Percentiles rank a stretch among this genome's conserved stretches.
Evolutionary conservation across 2,113 vertebrate species (phyloP).

Genomic region (Ameiurus melas): DNA sequence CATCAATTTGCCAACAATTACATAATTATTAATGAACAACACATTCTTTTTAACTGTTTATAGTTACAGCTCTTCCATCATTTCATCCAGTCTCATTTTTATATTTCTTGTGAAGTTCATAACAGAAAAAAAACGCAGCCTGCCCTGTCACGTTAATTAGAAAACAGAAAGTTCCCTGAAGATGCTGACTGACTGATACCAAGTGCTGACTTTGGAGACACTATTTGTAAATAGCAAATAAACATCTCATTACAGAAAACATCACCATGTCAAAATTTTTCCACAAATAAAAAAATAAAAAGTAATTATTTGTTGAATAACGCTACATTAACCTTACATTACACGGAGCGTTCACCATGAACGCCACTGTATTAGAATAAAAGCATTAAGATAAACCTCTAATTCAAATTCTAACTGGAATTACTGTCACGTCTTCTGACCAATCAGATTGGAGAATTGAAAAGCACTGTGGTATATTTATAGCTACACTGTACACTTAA

Average conservation of each 20-base stretch:
- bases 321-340: not conserved
- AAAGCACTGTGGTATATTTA: not conserved
- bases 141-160: not conserved
- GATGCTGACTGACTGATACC: not conserved
- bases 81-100: not conserved
- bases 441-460: not conserved
- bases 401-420: not conserved
- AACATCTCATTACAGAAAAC: not conserved
- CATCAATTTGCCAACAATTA: not conserved
- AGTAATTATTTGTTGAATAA: not conserved
- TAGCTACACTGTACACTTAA: not conserved
- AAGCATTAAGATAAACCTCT: not conserved
- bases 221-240: not conserved
- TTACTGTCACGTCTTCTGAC: slow-evolving; percentile 4
- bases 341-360: not conserved
- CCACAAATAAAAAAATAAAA: too few relatives aligned
- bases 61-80: not conserved
- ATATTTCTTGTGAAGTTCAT: not conserved
- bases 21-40: not conserved
- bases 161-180: not conserved
- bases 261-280: not conserved
- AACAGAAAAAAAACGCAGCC: not conserved
- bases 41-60: not conserved
- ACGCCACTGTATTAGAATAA: not conserved
- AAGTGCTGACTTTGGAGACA: not conserved